phyloP scores from a whole-genome alignment of 2,797 vertebrate species.

The Malacoraja senta region DNA sequence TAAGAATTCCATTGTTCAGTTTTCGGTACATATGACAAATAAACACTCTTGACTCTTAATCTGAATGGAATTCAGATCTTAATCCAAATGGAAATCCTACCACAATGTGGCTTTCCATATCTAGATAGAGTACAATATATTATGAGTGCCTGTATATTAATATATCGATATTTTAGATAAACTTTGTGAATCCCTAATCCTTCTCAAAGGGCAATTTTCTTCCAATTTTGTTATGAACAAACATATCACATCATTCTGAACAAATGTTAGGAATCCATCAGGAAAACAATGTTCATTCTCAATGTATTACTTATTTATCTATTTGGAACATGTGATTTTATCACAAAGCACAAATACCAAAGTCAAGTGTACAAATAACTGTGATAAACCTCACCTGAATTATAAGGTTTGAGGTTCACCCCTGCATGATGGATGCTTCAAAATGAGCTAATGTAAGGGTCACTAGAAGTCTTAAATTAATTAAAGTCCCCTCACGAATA shows the following conservation, averaged over 20 bases:
- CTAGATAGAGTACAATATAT: too few relatives aligned
- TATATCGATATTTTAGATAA: too few relatives aligned
- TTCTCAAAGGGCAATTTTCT: background rate
- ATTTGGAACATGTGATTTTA: background rate
- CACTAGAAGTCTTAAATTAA: background rate
- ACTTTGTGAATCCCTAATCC: too few relatives aligned
- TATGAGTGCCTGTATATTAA: too few relatives aligned
- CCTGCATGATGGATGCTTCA: background rate
- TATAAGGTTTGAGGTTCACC: background rate
- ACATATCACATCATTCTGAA: background rate
- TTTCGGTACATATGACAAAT: too few relatives aligned
- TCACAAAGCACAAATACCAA: background rate
- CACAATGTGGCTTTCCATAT: background rate
- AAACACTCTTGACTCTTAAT: too few relatives aligned
- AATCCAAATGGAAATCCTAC: background rate
- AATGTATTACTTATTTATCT: too few relatives aligned
- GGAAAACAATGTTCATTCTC: background rate
- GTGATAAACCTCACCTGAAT: background rate
- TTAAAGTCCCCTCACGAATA: background rate
- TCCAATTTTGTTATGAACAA: background rate
- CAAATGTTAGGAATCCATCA: background rate
- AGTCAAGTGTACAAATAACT: background rate
- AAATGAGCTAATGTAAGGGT: background rate
- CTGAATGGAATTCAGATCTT: too few relatives aligned
- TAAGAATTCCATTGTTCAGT: too few relatives aligned